A percentile compares a stretch with the other conserved stretches of the same genome.
Conservation (phyloP, 2,888 invertebrate species). For the Drosophila monieri region DNA sequence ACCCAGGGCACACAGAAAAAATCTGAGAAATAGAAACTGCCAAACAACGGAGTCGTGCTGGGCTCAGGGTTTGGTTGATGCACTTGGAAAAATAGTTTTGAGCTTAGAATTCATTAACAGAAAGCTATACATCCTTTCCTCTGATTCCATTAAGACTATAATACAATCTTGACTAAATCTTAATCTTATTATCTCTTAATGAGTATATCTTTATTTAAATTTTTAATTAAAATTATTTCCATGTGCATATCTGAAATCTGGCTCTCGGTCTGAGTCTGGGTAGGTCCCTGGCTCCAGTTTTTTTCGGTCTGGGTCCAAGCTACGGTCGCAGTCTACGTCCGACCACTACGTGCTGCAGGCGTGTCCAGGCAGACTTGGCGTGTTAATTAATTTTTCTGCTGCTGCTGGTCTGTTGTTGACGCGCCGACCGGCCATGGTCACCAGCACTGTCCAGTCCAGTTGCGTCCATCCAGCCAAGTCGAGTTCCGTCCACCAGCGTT, state of each 20-base stretch:
- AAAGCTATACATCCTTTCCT: too few relatives aligned
- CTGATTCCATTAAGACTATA: background rate
- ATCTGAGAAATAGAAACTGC: constrained; percentile 49
- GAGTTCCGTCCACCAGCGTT: background rate
- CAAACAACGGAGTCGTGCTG: constrained; percentile 51
- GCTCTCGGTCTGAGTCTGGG: constrained; percentile 24
- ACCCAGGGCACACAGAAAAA: constrained; percentile 42
- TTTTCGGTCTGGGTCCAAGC: constrained; percentile 16
- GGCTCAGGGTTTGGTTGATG: constrained; percentile 11
- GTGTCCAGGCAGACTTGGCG: constrained; percentile 45
- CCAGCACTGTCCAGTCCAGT: background rate
- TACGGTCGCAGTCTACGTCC: constrained; percentile 13
- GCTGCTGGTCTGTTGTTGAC: constrained; percentile 48
- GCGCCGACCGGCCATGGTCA: constrained; percentile 6
- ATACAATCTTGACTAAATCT: too few relatives aligned
- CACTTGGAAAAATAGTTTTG: constrained; percentile 13
- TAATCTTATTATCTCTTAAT: background rate
- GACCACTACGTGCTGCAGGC: constrained; percentile 60
- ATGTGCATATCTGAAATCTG: constrained; percentile 19
- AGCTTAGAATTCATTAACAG: too few relatives aligned
- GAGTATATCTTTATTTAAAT: background rate
- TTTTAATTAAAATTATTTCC: background rate
- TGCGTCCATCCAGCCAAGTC: constrained; percentile 4
- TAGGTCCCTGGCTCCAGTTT: constrained; percentile 19
- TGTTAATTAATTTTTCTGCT: constrained; percentile 62